Base-by-base conservation (phyloP, 2,888 invertebrate species). In the Melinopterus prodromus region DNA sequence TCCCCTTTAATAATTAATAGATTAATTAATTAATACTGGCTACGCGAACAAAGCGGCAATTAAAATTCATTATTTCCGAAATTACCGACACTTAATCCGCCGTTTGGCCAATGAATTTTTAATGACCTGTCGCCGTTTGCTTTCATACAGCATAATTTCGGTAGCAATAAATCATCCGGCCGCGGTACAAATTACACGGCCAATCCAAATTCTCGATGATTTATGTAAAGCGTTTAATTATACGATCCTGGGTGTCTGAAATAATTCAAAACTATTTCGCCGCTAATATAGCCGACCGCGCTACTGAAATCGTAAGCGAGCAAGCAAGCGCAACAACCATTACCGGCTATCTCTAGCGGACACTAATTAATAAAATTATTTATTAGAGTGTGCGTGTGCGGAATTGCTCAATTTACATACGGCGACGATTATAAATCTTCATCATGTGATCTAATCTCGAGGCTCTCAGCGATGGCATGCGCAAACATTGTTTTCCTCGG, bases 21-120 rank as follows among this genome's bases (percentile, higher is more conserved):
- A 53, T 53, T 53, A 53, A 53, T 53, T 53, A 53, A 53, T 53
- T 9, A 12, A 12, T 12, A 53, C 53, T 53, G 12, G 53, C 53
- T 53, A 53, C 12, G 53, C 53, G 53, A 53, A 53, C 53, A 53
- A 53, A 7, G 53, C 12, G 53, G 53, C 53, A 53, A 53, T 53
- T 53, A 53, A 53, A 53, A 53, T 53, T 53, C 53, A 53, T 53
- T 53, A 53, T 53, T 53, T 53, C 53, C 53, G 53, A 53, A 53
- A 53, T 53, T 53, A 53, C 53, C 53, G 53, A 53, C 53, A 53
- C 53, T 53, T 53, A 53, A 53, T 53, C 53, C 12, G 53, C 7
- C 53, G 53, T 53, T 53, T 53, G 53, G 5, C 53, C 53, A 12
- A 53, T 53, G 53, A 53, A 53, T 53, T 53, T 53, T 53, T 53